Evolutionary conservation across 2,113 vertebrate species (phyloP), one percentile per base, ranked within the genome.

Genomic region (Australoheros scitulus): DNA sequence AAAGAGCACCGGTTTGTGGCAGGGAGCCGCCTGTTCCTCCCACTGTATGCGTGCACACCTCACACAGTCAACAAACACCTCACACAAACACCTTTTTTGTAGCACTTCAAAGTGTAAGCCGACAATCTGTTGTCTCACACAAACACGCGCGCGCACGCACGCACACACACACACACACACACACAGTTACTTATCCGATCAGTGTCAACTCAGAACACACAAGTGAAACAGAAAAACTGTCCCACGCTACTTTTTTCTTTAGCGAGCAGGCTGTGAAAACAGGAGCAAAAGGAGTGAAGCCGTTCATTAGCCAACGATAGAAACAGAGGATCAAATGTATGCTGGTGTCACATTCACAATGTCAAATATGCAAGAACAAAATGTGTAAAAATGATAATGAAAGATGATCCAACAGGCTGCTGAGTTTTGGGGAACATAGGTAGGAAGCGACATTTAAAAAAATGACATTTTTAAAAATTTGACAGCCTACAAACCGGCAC

Each of bases 41-140:
- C n/a, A 15, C 81, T 83, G 80, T 52, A 57, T 79, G 81, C 81
- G 85, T 52, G 76, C 2, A 64, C 81, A 63, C 55, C 79, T 58
- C 80, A 77, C 34, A 58, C 57, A 32, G 29, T 58, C 32, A 5
- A 43, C 80, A 65, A 24, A 86, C 78, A 60, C 61, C 76, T 78
- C 82, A 24, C 22, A 65, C 74, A 74, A 26, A 76, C 82, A 61
- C 68, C 79, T 64, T 41, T 77, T 79, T 47, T 77, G 22, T 82
- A 59, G 56, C 84, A 86, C 83, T 90, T 90, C 86, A 88, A 80
- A 82, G 77, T 74, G 72, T 14, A 52, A 26, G 63, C 18, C 75
- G 38, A 68, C 76, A 89, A 60, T 89, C 61, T 72, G 87, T 64
- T 85, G 56, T 60, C 78, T 64, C 75, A 7, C 36, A 7, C 36